Evolutionary conservation across 2,797 vertebrate species (phyloP).

Genomic region (Cossypha dichroa): DNA sequence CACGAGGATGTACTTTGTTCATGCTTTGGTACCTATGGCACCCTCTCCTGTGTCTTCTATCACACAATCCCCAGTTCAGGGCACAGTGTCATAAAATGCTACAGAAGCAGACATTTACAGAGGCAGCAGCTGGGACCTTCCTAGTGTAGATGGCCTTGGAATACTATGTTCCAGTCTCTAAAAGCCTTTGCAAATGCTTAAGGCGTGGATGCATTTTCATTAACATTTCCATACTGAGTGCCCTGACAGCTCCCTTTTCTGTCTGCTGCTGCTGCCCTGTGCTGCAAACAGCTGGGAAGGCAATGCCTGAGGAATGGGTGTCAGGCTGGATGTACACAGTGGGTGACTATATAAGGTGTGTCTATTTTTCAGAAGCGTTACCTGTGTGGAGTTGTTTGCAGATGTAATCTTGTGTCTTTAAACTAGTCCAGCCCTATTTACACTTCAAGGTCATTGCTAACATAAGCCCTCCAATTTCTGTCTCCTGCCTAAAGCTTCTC

Average conservation of each 20-base stretch:
- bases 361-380: background rate
- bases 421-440: background rate
- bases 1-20: background rate
- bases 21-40: background rate
- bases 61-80: background rate
- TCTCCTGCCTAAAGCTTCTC: background rate
- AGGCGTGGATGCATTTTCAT: background rate
- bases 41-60: background rate
- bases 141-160: background rate
- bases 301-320: background rate
- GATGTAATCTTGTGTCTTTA: background rate
- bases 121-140: background rate
- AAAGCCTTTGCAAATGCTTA: background rate
- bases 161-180: background rate
- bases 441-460: background rate
- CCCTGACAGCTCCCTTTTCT: background rate
- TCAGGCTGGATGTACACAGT: background rate
- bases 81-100: background rate
- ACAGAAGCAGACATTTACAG: background rate
- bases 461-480: background rate
- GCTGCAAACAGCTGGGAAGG: background rate
- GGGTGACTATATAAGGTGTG: background rate
- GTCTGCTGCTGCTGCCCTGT: background rate
- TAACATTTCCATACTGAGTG: background rate
- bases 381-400: background rate